Conservation (phyloP, 2,888 invertebrate genomes). For the Hirtodrosophila duncani region DNA sequence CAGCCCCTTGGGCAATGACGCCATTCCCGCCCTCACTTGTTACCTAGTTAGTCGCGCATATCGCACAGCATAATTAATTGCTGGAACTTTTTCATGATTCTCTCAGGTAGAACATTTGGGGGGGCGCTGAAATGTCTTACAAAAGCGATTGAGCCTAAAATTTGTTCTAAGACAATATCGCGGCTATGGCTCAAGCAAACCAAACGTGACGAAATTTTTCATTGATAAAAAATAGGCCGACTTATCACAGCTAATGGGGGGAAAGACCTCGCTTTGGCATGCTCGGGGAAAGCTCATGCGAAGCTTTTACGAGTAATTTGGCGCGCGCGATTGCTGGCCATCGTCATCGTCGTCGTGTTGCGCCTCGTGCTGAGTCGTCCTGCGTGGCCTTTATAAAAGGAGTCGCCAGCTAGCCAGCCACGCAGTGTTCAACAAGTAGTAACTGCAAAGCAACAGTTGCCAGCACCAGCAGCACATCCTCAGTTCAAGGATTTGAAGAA, state of each 20-base stretch:
- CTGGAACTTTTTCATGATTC: slow-evolving; percentile 25
- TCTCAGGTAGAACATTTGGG: no score
- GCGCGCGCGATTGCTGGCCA: slow-evolving; percentile 42
- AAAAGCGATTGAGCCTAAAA: slow-evolving; percentile 25
- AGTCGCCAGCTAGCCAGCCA: slow-evolving; percentile 58
- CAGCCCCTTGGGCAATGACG: slow-evolving; percentile 9
- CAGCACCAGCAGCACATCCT: neutral
- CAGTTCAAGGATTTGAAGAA: neutral
- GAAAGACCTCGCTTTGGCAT: neutral
- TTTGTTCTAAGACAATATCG: slow-evolving; percentile 44
- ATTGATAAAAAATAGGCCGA: slow-evolving; percentile 61
- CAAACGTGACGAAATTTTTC: slow-evolving; percentile 63
- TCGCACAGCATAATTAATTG: slow-evolving; percentile 58
- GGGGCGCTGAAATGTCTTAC: neutral
- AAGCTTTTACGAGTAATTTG: slow-evolving; percentile 63
- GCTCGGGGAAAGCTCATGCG: slow-evolving; percentile 40
- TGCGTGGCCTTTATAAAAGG: slow-evolving; percentile 73
- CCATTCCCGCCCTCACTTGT: slow-evolving; percentile 28
- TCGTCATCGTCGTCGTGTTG: slow-evolving; percentile 11
- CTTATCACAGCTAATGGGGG: neutral
- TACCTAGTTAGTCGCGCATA: slow-evolving; percentile 44
- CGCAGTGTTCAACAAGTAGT: slow-evolving; percentile 78
- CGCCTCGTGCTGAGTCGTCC: slow-evolving; percentile 26
- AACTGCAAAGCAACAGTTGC: slow-evolving; percentile 74
- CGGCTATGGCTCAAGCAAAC: slow-evolving; percentile 17